A percentile compares a stretch with the other conserved stretches of the same genome.
These are phyloP conservation scores for Odocoileus hemionus DNA, from an alignment of 2,113 vertebrate species.

Conservation along the genomic window DNA sequence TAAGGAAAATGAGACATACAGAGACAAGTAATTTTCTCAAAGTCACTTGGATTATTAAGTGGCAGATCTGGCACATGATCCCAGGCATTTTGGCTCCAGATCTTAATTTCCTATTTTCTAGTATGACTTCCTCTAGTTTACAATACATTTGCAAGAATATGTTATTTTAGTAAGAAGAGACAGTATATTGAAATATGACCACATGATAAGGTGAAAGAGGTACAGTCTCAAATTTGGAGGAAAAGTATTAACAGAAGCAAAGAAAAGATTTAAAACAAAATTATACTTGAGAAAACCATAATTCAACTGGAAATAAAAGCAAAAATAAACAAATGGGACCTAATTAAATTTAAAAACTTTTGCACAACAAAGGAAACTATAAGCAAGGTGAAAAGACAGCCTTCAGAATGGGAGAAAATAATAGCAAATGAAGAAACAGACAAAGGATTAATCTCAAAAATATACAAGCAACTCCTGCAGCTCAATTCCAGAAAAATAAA, in stretches of 20 bases:
- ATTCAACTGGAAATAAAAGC: not conserved
- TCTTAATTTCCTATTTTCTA: not conserved
- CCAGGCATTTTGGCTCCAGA: not conserved
- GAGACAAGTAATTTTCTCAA: not conserved
- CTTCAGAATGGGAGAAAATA: no score
- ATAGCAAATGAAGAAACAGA: no score
- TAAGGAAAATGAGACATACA: not conserved
- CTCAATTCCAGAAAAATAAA: no score
- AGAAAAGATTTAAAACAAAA: not conserved
- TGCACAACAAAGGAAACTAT: no score
- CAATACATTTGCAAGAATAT: not conserved
- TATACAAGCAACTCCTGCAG: no score
- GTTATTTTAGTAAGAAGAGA: conserved; percentile 16
- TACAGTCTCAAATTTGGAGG: not conserved
- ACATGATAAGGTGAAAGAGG: not conserved
- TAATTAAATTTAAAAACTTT: no score
- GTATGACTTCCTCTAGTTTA: not conserved
- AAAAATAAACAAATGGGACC: no score
- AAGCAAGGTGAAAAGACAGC: no score
- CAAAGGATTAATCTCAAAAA: no score
- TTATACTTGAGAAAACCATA: not conserved
- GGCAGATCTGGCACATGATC: not conserved
- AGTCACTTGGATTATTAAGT: not conserved
- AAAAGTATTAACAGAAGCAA: not conserved
- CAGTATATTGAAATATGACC: not conserved